These are phyloP conservation scores for Alcis repandata DNA, from an alignment of 2,888 invertebrate species.

Conservation along the genomic window DNA sequence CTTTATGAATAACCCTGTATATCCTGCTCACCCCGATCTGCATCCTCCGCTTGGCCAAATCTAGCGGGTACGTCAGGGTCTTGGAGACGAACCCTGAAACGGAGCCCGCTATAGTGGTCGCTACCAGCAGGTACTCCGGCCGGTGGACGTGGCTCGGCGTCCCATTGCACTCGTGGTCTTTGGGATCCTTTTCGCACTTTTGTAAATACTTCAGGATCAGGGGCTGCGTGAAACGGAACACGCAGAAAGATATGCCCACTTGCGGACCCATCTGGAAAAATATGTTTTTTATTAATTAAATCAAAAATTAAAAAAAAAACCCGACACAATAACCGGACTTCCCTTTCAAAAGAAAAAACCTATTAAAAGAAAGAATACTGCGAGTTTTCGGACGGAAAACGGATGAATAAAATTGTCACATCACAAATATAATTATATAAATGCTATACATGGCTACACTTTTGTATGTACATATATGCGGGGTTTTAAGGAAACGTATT, in stretches of 20 bases:
- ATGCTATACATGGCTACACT: too few species aligned
- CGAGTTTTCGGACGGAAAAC: too few species aligned
- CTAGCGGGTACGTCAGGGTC: slow-evolving; percentile 94
- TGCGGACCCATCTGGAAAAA: slow-evolving; percentile 74
- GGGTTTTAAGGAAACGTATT: too few species aligned
- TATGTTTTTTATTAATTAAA: neutral
- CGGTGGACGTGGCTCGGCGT: slow-evolving; percentile 47
- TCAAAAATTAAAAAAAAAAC: too few species aligned
- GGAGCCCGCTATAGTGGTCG: slow-evolving; percentile 87
- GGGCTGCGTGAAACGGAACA: slow-evolving; percentile 69
- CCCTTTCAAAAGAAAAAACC: too few species aligned
- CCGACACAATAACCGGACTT: too few species aligned
- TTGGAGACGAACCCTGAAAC: slow-evolving; percentile 92
- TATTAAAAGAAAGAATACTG: too few species aligned
- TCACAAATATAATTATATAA: too few species aligned
- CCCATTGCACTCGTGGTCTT: slow-evolving; percentile 37
- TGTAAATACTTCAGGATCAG: slow-evolving; percentile 53
- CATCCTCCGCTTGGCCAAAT: slow-evolving; percentile 93
- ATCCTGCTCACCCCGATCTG: slow-evolving; percentile 89
- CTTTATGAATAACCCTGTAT: too few species aligned
- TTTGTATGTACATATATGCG: too few species aligned
- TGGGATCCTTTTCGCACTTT: slow-evolving; percentile 31
- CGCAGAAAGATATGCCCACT: slow-evolving; percentile 71
- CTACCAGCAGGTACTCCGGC: slow-evolving; percentile 65
- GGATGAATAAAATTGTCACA: too few species aligned